Evolutionary conservation across 2,113 vertebrate species (phyloP).

Genomic region (Mystacornis crossleyi): DNA sequence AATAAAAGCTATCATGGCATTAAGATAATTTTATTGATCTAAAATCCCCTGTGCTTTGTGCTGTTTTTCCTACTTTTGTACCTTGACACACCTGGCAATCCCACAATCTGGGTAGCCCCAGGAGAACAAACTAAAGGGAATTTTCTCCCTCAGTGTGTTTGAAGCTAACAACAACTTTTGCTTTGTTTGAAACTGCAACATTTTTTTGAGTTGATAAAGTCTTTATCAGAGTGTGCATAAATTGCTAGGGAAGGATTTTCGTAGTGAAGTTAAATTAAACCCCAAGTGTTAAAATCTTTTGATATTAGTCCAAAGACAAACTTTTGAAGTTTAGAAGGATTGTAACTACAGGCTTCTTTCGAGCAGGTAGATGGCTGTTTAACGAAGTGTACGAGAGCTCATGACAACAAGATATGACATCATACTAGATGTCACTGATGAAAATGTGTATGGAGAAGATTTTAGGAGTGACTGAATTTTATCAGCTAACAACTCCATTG

Average conservation of each 20-base stretch:
- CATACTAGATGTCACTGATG: neutral
- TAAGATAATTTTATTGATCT: neutral
- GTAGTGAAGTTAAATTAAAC: neutral
- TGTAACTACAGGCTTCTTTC: neutral
- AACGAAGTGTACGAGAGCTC: neutral
- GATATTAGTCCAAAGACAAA: neutral
- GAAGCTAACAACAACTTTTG: neutral
- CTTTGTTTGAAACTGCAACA: neutral
- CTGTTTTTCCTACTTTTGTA: neutral
- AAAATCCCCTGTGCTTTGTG: neutral
- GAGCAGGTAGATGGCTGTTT: neutral
- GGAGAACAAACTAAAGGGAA: neutral
- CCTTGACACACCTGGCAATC: neutral
- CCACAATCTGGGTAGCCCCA: neutral
- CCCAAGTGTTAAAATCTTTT: neutral
- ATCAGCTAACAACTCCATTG: neutral
- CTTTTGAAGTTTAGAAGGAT: neutral
- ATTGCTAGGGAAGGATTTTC: neutral
- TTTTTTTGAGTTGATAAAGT: neutral
- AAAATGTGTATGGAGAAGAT: neutral
- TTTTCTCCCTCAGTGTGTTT: neutral
- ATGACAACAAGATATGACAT: neutral
- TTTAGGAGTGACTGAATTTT: neutral
- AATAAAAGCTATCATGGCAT: neutral
- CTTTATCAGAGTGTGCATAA: neutral